A percentile compares a stretch with the other conserved stretches of the same genome.
Evolutionary conservation across 2,113 vertebrate species (phyloP).

Genomic region (Picathartes gymnocephalus): DNA sequence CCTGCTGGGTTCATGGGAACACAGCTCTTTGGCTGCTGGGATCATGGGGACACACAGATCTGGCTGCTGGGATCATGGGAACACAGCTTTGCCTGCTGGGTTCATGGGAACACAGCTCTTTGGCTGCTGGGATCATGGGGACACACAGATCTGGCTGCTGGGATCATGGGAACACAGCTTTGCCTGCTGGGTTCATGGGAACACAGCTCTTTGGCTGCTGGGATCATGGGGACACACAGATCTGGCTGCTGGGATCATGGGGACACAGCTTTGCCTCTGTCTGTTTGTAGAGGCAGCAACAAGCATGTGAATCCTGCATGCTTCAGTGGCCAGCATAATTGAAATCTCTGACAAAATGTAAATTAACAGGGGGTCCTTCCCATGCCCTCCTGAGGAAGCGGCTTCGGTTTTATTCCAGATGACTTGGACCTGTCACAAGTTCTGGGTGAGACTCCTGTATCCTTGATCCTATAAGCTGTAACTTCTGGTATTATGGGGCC

Average conservation of each 20-base stretch:
- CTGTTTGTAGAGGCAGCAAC: neutral
- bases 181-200: neutral
- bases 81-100: neutral
- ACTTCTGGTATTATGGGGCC: neutral
- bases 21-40: neutral
- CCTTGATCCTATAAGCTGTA: neutral
- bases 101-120: neutral
- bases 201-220: neutral
- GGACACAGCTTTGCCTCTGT: neutral
- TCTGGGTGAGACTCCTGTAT: accelerated
- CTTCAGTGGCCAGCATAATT: neutral
- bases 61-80: neutral
- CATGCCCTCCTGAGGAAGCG: neutral
- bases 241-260: neutral
- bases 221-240: neutral
- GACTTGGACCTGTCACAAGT: neutral
- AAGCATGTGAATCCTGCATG: neutral
- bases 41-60: neutral
- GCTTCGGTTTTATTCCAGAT: neutral
- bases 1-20: too few relatives aligned
- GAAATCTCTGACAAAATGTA: neutral
- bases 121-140: neutral
- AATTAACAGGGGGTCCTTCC: neutral
- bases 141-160: neutral
- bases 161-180: neutral